phyloP scores from a whole-genome alignment of 2,888 invertebrate genomes.

The Morpho helenor region DNA sequence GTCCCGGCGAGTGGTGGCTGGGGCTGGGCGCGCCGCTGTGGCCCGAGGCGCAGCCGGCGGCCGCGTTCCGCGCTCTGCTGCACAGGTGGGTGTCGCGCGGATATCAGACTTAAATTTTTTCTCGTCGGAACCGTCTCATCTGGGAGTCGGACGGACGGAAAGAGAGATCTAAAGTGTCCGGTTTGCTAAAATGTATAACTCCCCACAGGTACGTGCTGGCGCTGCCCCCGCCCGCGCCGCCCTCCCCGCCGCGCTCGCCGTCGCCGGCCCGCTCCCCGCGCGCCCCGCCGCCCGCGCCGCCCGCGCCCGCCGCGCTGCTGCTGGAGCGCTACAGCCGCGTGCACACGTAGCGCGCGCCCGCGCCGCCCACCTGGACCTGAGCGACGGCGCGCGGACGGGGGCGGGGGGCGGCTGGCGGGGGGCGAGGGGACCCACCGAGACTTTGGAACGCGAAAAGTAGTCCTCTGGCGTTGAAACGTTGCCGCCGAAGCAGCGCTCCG shows the following conservation, averaged over 20 bases:
- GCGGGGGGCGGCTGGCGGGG: too few relatives aligned
- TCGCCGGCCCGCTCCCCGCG: conserved; percentile 17
- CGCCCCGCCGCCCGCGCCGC: conserved; percentile 41
- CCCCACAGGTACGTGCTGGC: conserved; percentile 60
- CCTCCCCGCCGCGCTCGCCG: conserved; percentile 53
- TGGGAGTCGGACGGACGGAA: too few relatives aligned
- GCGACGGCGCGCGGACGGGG: too few relatives aligned
- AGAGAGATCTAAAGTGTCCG: too few relatives aligned
- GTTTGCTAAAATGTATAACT: not conserved
- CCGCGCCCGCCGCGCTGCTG: conserved; percentile 33
- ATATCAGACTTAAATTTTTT: too few relatives aligned
- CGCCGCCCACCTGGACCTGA: not conserved
- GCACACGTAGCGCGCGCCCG: conserved; percentile 48
- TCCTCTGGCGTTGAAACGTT: too few relatives aligned
- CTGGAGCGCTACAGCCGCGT: conserved; percentile 56
- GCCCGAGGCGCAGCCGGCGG: conserved; percentile 64
- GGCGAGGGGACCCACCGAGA: too few relatives aligned
- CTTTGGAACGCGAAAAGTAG: too few relatives aligned
- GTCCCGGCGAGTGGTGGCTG: conserved; percentile 64
- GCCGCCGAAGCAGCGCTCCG: too few relatives aligned
- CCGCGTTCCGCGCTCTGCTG: conserved; percentile 62
- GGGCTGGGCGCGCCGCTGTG: conserved; percentile 53
- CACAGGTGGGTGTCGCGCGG: conserved; percentile 44
- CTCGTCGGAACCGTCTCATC: too few relatives aligned
- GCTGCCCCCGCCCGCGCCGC: conserved; percentile 65